These are phyloP conservation scores for Drosophila meridionalis DNA, from an alignment of 2,888 invertebrate species.

Conservation along the genomic window DNA sequence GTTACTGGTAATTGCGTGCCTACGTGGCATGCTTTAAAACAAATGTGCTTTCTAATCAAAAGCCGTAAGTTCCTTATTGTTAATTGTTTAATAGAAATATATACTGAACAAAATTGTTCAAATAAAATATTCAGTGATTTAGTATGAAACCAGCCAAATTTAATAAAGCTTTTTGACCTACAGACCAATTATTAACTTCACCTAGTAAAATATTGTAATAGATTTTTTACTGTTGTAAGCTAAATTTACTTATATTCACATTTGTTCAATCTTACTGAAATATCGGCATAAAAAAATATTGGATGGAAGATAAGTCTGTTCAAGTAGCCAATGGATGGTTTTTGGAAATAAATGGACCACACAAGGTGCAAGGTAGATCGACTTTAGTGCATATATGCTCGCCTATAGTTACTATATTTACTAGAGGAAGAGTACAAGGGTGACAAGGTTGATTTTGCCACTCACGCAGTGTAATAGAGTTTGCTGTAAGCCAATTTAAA, in stretches of 20 bases:
- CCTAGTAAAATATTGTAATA: background rate
- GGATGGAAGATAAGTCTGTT: background rate
- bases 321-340: background rate
- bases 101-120: background rate
- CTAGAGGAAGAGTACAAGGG: background rate
- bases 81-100: background rate
- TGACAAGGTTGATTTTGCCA: conserved; percentile 20
- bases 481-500: conserved; percentile 60
- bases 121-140: background rate
- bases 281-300: background rate
- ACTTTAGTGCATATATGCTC: background rate
- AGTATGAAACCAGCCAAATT: background rate
- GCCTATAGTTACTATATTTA: background rate
- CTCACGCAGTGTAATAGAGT: conserved; percentile 56
- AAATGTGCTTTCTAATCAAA: background rate
- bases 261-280: background rate
- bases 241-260: background rate
- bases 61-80: background rate
- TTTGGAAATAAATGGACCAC: background rate
- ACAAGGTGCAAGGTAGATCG: background rate
- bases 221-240: background rate
- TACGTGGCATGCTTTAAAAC: conserved; percentile 40
- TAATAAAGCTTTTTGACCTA: background rate
- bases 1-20: conserved; percentile 26
- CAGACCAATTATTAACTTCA: background rate